phyloP scores from a whole-genome alignment of 2,113 vertebrate species.

The Pipra filicauda region DNA sequence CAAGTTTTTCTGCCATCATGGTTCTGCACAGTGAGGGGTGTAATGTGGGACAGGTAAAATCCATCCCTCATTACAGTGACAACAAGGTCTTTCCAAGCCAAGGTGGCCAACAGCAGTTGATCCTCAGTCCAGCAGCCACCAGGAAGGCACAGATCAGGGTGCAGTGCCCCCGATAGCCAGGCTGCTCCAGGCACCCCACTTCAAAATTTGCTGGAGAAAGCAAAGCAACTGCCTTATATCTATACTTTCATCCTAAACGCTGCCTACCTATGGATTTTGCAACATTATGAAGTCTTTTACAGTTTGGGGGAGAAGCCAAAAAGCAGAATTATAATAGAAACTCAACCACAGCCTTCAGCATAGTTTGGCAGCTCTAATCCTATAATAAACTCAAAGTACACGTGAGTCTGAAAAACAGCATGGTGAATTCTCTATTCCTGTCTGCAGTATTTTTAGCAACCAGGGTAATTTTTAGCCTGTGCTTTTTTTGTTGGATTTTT shows the following conservation, averaged over 20 bases:
- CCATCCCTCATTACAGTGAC: not conserved
- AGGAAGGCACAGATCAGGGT: not conserved
- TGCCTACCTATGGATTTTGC: not conserved
- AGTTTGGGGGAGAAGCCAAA: not conserved
- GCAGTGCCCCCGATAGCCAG: rapidly evolving
- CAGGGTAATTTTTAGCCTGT: not conserved
- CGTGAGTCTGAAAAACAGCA: not conserved
- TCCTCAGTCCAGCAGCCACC: not conserved
- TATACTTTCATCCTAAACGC: not conserved
- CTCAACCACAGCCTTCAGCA: not conserved
- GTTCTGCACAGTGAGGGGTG: not conserved
- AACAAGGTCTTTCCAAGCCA: not conserved
- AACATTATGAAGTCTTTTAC: not conserved
- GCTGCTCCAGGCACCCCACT: not conserved
- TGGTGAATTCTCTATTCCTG: conserved; percentile 24
- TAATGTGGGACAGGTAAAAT: rapidly evolving
- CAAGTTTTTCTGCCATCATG: rapidly evolving
- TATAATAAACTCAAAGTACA: conserved; percentile 17
- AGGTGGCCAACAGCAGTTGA: not conserved
- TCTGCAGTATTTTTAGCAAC: conserved; percentile 28
- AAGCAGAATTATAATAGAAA: not conserved
- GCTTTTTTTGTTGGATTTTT: not conserved
- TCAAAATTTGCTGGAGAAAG: not conserved
- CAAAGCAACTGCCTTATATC: not conserved
- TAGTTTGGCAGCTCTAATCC: not conserved